Base-by-base conservation (phyloP, 2,797 vertebrate genomes). In the Meriones psammophilus region DNA sequence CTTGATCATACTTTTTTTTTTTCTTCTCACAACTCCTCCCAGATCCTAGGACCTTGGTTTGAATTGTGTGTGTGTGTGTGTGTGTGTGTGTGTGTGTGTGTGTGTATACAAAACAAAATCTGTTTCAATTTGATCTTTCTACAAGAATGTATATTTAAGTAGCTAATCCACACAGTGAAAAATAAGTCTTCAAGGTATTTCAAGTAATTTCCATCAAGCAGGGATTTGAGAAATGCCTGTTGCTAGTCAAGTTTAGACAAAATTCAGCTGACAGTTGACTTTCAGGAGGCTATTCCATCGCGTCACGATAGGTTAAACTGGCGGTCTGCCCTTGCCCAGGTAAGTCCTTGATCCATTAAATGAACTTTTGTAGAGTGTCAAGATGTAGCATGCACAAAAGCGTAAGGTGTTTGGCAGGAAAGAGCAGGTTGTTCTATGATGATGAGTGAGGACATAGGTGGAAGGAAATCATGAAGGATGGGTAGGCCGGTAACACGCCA, bases 91-190 rank as follows among this genome's bases (percentile, higher is more conserved):
- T n/a, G n/a, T 50, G 46, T 50, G 46, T 50, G 9, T 50, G 46
- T 50, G 46, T 50, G 46, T 50, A 8, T 10, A 92, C 81, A 33
- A n/a, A 3, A 4, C 33, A 81, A 60, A 60, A 58, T 62, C 0
- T 90, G 97, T 60, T 26, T 74, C 68, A n/a, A 60, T 81, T 71
- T 96, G 89, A 87, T 98, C 54, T 92, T 97, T 91, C 68, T 90
- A 12, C 89, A 95, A 76, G 73, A 12, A 33, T 42, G 1, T 73
- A 1, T 87, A 71, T 80, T 94, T 80, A 88, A 64, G 28, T 62
- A 96, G 39, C 36, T 46, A 39, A 89, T 77, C 92, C 42, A 88
- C 28, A 68, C 1, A 36, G 12, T 8, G 24, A 56, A 13, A 60
- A 13, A 60, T 83, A 68, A 93, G 68, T 13, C 24, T 84, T 54